Evolutionary conservation across 2,113 vertebrate species (phyloP).

Genomic region (Cyanocitta stelleri): DNA sequence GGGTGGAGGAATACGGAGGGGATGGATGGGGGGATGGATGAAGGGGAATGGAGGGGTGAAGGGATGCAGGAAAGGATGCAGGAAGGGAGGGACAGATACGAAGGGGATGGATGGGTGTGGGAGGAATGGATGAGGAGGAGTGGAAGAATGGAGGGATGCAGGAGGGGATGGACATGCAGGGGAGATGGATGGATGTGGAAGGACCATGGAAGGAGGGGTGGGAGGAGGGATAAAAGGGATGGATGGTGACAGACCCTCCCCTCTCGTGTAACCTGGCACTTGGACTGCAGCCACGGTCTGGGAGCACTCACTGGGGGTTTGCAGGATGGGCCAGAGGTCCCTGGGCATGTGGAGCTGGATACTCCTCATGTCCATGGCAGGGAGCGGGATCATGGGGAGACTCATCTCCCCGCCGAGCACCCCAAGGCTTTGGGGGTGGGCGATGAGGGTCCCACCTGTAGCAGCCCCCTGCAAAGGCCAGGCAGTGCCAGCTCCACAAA

Average conservation of each 20-base stretch:
- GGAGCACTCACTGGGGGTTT: fast-evolving
- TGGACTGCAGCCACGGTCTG: not conserved
- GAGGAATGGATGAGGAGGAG: not conserved
- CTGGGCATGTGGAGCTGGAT: not conserved
- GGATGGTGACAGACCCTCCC: not conserved
- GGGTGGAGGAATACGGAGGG: not conserved
- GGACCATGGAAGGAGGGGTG: not conserved
- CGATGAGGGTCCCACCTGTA: fast-evolving
- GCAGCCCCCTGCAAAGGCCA: not conserved
- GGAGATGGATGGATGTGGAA: not conserved
- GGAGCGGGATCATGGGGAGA: fast-evolving
- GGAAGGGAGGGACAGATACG: not conserved
- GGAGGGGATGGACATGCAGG: not conserved
- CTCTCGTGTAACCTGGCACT: fast-evolving
- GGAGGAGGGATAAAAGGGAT: not conserved
- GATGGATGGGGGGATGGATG: not conserved
- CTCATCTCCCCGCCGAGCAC: not conserved
- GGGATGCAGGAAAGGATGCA: not conserved
- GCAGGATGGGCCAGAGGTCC: not conserved
- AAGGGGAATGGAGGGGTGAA: not conserved
- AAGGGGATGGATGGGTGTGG: not conserved
- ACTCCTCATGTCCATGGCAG: fast-evolving
- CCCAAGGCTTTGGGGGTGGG: not conserved
- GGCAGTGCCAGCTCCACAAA: not conserved
- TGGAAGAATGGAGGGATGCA: not conserved